Evolutionary conservation across 2,113 vertebrate species (phyloP).

Genomic region (Oenanthe oenanthe): DNA sequence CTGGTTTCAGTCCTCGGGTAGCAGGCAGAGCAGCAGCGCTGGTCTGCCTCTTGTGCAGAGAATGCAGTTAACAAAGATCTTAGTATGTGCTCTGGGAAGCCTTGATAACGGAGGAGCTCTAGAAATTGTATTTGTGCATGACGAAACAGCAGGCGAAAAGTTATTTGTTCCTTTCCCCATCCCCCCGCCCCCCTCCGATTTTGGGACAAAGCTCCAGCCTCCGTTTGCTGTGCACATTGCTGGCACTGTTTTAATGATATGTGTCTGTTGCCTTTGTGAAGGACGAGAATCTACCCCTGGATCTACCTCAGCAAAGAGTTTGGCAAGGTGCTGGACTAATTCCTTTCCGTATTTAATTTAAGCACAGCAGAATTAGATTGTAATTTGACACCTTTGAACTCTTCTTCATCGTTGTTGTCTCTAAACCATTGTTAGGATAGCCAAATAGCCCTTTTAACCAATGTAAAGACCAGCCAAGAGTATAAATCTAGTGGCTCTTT

Average conservation of each 20-base stretch:
- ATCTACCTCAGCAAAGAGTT: background rate
- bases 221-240: background rate
- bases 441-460: background rate
- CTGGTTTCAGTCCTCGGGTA: background rate
- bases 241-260: background rate
- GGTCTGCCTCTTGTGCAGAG: background rate
- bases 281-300: background rate
- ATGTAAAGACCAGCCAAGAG: background rate
- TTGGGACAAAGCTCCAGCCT: background rate
- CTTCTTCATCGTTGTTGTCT: background rate
- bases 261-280: background rate
- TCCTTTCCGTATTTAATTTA: constrained; percentile 5
- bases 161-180: background rate
- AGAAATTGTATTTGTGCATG: background rate
- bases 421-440: background rate
- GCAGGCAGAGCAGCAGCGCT: background rate
- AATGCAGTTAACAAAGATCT: background rate
- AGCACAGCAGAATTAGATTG: background rate
- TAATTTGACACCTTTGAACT: background rate
- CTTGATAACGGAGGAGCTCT: background rate
- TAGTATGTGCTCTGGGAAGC: background rate
- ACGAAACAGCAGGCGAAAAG: background rate
- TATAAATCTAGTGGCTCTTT: background rate
- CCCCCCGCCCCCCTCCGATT: rapidly evolving
- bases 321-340: background rate